These are phyloP conservation scores for Capitella teleta DNA, from an alignment of 1,140 invertebrate species.

Conservation along the genomic window DNA sequence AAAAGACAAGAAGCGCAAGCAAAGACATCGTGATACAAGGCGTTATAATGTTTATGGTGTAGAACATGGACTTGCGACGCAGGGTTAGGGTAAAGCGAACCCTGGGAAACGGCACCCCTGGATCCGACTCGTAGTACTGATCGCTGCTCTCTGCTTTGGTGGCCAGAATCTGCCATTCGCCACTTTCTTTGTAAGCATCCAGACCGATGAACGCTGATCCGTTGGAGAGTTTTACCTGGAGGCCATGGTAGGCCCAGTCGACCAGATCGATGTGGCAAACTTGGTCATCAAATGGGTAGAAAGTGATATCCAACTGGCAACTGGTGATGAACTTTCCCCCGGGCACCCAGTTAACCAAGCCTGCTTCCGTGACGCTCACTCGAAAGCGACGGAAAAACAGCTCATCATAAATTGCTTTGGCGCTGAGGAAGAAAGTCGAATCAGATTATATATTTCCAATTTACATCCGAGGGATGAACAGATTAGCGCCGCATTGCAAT, in stretches of 20 bases:
- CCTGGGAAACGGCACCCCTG: slow-evolving; percentile 4
- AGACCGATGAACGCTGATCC: neutral
- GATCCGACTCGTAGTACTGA: slow-evolving; percentile 7
- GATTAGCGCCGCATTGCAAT: too few relatives aligned
- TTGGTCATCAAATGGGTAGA: slow-evolving; percentile 23
- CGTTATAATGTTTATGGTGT: slow-evolving; percentile 41
- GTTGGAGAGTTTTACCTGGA: slow-evolving; percentile 13
- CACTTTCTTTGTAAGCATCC: slow-evolving; percentile 24
- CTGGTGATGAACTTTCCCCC: slow-evolving; percentile 25
- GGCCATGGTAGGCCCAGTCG: slow-evolving; percentile 39
- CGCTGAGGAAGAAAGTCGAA: slow-evolving; percentile 16
- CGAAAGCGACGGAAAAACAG: slow-evolving; percentile 22
- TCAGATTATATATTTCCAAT: too few relatives aligned
- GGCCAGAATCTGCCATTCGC: slow-evolving; percentile 23
- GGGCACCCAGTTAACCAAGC: slow-evolving; percentile 27
- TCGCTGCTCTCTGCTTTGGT: neutral
- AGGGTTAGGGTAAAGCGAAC: slow-evolving; percentile 2
- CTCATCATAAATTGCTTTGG: slow-evolving; percentile 23
- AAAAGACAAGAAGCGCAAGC: slow-evolving; percentile 43
- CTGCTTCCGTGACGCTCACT: slow-evolving; percentile 20
- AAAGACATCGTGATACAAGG: slow-evolving; percentile 42
- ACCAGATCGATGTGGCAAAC: slow-evolving; percentile 36
- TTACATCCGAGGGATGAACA: too few relatives aligned
- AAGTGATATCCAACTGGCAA: slow-evolving; percentile 16
- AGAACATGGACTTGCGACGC: slow-evolving; percentile 45